Evolutionary conservation across 2,113 vertebrate genomes (phyloP), one percentile per base, ranked within the genome.

Genomic region (Channa argus): DNA sequence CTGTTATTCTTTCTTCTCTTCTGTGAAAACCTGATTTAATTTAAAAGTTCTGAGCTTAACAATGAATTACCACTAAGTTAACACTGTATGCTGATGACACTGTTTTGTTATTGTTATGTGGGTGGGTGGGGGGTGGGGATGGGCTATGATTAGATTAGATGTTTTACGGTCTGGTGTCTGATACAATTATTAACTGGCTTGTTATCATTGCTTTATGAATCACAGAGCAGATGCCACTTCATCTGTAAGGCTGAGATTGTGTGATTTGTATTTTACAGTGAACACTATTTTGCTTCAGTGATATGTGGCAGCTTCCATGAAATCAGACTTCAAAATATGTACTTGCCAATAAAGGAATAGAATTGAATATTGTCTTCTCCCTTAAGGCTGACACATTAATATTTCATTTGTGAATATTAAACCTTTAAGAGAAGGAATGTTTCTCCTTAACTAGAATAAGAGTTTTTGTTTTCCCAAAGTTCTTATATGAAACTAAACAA

Each of bases 211-310:
- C 84, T 87, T 88, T 90, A 84, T 81, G 82, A 88, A 84, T 86
- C 89, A 88, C 87, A 70, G 86, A 88, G 88, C 87, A 89, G 89
- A 86, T 88, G 88, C 90, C 85, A 85, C 86, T 71, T 92, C 82
- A 72, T 90, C 81, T 83, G 82, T 84, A 80, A 77, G 84, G 86
- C 89, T 86, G 88, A 89, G 89, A 90, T 89, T 84, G 89, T 92
- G 90, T 92, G 91, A 91, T 90, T 92, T 92, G 91, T 93, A 84
- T 90, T 89, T 92, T 85, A 84, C 85, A 91, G 92, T 91, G 88
- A 90, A 89, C 91, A 90, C 91, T 90, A 74, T 90, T 92, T 86
- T 65, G 92, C 90, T 94, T 93, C 86, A 92, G 91, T 92, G 89
- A 91, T 81, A 80, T 87, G 88, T 92, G 92, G 90, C 90, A 88